Conservation (phyloP, 2,888 invertebrate genomes). For the Yponomeuta malinellus region DNA sequence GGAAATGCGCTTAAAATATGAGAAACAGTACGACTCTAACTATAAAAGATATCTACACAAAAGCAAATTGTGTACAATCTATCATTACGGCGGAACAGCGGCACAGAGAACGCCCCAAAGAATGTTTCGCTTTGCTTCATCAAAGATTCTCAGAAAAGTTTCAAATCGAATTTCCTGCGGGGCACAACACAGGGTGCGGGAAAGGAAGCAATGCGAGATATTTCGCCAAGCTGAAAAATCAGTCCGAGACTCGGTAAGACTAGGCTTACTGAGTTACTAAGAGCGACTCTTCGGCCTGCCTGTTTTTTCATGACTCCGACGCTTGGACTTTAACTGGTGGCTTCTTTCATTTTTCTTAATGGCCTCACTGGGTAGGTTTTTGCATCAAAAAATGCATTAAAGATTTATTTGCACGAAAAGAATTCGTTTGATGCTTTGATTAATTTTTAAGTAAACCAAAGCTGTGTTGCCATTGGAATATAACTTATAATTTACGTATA, state of each 20-base stretch:
- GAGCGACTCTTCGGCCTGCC: neutral
- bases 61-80: constrained; percentile 7
- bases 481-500: no score
- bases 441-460: no score
- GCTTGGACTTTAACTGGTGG: no score
- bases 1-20: no score
- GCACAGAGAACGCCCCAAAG: constrained; percentile 31
- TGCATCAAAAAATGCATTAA: no score
- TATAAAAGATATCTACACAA: neutral
- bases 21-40: no score
- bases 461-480: no score
- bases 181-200: constrained; percentile 4
- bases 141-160: constrained; percentile 42
- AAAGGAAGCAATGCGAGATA: constrained; percentile 13
- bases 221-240: neutral
- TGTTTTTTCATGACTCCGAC: no score
- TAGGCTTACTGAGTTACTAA: neutral
- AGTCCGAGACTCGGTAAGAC: neutral
- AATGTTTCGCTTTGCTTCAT: constrained; percentile 47
- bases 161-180: constrained; percentile 42
- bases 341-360: no score
- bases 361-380: no score
- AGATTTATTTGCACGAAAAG: no score
- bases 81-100: constrained; percentile 6
- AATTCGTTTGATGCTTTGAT: no score